Conservation (phyloP, 2,888 invertebrate species). For the Synergus japonicus region DNA sequence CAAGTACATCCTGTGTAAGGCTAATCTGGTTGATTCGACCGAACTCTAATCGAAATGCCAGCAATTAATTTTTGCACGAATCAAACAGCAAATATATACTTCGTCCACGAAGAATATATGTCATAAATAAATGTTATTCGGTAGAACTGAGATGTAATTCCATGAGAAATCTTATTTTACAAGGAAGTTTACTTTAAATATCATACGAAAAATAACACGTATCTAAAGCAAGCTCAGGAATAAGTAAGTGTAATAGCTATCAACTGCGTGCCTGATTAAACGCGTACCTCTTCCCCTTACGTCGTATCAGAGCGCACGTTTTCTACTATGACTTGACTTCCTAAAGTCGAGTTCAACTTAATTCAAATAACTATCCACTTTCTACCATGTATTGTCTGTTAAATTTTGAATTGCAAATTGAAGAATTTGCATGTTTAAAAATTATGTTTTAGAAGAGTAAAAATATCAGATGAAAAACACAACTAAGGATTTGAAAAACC, state of each 20-base stretch:
- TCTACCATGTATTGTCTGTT: neutral
- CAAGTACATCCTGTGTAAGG: constrained; percentile 53
- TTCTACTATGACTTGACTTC: neutral
- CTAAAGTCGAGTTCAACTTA: neutral
- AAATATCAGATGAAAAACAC: neutral
- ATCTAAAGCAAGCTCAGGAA: constrained; percentile 1
- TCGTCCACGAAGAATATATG: neutral
- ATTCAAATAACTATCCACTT: neutral
- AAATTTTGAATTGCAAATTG: neutral
- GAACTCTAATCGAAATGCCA: constrained; percentile 68
- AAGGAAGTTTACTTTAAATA: constrained; percentile 25
- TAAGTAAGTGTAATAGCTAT: constrained; percentile 34
- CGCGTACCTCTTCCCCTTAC: constrained; percentile 3
- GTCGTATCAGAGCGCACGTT: neutral
- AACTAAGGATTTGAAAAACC: neutral
- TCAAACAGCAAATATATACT: constrained; percentile 52
- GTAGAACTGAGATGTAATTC: constrained; percentile 7
- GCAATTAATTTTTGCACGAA: constrained; percentile 72
- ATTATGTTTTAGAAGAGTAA: neutral
- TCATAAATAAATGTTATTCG: neutral
- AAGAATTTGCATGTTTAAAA: neutral
- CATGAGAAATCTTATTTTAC: constrained; percentile 27
- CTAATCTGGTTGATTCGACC: constrained; percentile 64
- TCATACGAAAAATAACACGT: neutral
- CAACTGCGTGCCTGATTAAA: constrained; percentile 14